Evolutionary conservation across 1,140 invertebrate genomes (phyloP).

Genomic region (Gerris buenoi): DNA sequence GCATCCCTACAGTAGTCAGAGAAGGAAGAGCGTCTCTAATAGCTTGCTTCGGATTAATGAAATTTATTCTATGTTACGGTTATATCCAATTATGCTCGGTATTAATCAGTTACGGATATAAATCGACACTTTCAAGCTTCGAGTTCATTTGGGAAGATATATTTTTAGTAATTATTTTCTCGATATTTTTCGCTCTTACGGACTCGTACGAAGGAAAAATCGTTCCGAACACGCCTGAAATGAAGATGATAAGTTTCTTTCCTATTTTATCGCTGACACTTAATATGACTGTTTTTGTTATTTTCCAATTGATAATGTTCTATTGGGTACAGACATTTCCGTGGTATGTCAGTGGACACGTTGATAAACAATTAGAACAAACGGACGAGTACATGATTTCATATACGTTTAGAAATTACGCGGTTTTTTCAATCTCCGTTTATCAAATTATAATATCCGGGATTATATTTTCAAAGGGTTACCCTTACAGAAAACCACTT

Average conservation of each 20-base stretch:
- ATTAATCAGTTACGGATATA: slow-evolving; percentile 72
- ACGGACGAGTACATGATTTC: neutral
- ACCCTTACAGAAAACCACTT: neutral
- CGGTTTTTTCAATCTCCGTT: neutral
- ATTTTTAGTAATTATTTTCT: slow-evolving; percentile 60
- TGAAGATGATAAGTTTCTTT: neutral
- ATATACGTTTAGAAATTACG: neutral
- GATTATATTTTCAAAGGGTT: neutral
- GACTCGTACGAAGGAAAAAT: slow-evolving; percentile 51
- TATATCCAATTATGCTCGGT: slow-evolving; percentile 76
- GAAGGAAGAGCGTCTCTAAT: slow-evolving; percentile 88
- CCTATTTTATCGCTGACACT: neutral
- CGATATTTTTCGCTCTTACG: slow-evolving; percentile 68
- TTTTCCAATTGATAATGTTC: neutral
- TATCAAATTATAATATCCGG: neutral
- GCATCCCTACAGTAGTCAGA: slow-evolving; percentile 71
- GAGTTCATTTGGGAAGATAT: slow-evolving; percentile 76
- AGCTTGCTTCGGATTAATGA: slow-evolving; percentile 94
- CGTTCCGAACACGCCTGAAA: slow-evolving; percentile 42
- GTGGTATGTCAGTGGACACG: slow-evolving; percentile 9
- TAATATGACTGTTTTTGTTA: neutral
- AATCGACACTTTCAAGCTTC: slow-evolving; percentile 63
- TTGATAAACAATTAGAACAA: neutral
- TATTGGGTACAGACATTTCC: neutral
- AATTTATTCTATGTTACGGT: slow-evolving; percentile 66